A percentile compares a stretch with the other conserved stretches of the same genome.
phyloP scores from a whole-genome alignment of 2,888 invertebrate genomes.

The Stictocephala bisonia region DNA sequence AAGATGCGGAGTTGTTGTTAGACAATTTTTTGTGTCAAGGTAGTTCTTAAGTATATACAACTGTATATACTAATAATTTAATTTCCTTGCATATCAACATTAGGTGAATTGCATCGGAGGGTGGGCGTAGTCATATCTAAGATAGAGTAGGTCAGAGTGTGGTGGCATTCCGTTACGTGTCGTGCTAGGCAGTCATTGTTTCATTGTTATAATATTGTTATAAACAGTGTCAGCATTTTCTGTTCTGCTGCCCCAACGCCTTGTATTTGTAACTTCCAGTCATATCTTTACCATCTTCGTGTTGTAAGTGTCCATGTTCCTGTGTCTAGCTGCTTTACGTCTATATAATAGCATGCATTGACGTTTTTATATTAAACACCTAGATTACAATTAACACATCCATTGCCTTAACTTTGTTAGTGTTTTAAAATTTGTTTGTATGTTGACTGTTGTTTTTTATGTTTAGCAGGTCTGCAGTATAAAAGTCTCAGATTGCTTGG shows the following conservation, averaged over 20 bases:
- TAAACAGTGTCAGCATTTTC: not conserved
- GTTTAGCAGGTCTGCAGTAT: no score
- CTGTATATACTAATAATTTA: not conserved
- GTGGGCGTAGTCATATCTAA: slow-evolving; percentile 19
- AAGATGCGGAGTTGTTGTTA: no score
- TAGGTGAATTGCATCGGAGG: no score
- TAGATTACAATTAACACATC: not conserved
- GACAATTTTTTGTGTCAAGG: no score
- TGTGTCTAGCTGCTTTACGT: not conserved
- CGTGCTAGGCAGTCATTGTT: slow-evolving; percentile 33
- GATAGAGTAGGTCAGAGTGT: slow-evolving; percentile 32
- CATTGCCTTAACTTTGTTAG: no score
- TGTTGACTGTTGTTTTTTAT: no score
- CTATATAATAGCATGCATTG: slow-evolving; percentile 28
- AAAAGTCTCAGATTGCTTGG: no score
- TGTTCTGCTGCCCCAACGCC: not conserved
- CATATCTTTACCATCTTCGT: slow-evolving; percentile 33
- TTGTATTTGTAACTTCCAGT: slow-evolving; percentile 27
- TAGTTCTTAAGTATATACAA: not conserved
- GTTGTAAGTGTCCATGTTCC: not conserved
- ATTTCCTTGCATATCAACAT: no score
- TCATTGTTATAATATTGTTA: slow-evolving; percentile 38
- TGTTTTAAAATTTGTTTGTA: no score
- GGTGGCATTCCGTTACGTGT: slow-evolving; percentile 34
- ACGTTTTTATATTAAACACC: slow-evolving; percentile 12